phyloP scores from a whole-genome alignment of 37 sponge, comb jelly and placozoan species.

The Theonella swinhoei region DNA sequence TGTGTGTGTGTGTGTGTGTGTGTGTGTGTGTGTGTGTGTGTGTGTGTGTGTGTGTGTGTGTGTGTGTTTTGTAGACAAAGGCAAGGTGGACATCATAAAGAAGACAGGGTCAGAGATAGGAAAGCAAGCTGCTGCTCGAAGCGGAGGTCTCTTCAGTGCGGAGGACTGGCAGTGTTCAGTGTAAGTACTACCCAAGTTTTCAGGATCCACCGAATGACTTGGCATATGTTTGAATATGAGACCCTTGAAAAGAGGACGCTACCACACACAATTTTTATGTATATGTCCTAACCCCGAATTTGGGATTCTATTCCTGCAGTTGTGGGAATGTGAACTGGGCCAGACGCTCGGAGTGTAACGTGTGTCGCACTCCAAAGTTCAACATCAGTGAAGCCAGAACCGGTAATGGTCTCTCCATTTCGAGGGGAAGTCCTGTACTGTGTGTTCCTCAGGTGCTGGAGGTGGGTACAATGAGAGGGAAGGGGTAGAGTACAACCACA shows the following conservation, averaged over 20 bases:
- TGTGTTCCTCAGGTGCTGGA: conserved; percentile 66
- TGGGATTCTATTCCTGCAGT: conserved; percentile 21
- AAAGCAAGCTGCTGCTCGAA: conserved; percentile 87
- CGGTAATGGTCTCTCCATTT: too few species aligned
- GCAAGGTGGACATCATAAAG: conserved; percentile 77
- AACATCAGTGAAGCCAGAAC: conserved; percentile 93
- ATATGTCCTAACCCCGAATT: neutral
- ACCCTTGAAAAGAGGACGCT: neutral
- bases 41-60: conserved; percentile 6
- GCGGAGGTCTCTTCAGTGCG: conserved; percentile 97
- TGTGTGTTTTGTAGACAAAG: conserved; percentile 51
- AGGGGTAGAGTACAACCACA: conserved; percentile 87
- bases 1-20: conserved; percentile 12
- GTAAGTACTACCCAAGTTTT: conserved; percentile 29
- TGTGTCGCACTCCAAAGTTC: conserved; percentile 92
- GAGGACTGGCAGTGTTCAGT: conserved; percentile 98
- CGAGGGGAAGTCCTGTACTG: neutral
- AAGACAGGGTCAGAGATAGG: conserved; percentile 92
- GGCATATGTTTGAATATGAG: neutral
- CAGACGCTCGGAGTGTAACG: conserved; percentile 89
- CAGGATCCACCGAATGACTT: neutral
- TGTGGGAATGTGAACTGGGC: conserved; percentile 99
- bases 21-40: neutral
- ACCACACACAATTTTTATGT: neutral
- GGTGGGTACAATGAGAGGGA: conserved; percentile 97